Evolutionary conservation across 2,888 invertebrate genomes (phyloP).

Genomic region (Zygaena filipendulae): DNA sequence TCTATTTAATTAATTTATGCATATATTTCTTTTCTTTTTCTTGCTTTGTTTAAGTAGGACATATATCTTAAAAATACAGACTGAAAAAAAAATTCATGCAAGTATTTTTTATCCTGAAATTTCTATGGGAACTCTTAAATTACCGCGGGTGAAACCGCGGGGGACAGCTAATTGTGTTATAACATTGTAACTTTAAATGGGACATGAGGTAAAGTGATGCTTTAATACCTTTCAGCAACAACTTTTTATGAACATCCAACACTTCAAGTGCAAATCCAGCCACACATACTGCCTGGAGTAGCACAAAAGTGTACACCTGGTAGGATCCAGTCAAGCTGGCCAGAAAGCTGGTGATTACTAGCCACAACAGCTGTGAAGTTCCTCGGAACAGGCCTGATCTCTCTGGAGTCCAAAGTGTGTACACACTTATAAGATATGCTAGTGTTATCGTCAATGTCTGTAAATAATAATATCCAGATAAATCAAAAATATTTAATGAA

Average conservation of each 20-base stretch:
- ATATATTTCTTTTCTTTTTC: too few species aligned
- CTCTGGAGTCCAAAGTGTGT: slow-evolving; percentile 80
- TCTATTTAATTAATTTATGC: too few species aligned
- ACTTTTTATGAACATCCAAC: slow-evolving; percentile 62
- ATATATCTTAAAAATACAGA: too few species aligned
- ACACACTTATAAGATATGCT: slow-evolving; percentile 77
- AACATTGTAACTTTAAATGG: too few species aligned
- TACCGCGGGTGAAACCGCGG: too few species aligned
- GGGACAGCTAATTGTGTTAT: too few species aligned
- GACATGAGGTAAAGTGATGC: too few species aligned
- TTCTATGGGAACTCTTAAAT: too few species aligned
- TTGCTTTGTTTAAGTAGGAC: too few species aligned
- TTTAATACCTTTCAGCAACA: slow-evolving; percentile 56
- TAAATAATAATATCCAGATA: slow-evolving; percentile 25
- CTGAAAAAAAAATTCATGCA: too few species aligned
- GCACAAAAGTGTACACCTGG: slow-evolving; percentile 79
- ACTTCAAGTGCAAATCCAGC: slow-evolving; percentile 74
- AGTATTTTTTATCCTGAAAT: too few species aligned
- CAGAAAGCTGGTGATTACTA: slow-evolving; percentile 77
- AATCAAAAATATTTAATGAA: neutral
- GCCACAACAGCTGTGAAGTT: slow-evolving; percentile 79
- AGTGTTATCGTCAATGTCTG: slow-evolving; percentile 75
- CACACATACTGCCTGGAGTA: slow-evolving; percentile 73
- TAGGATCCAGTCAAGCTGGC: slow-evolving; percentile 80
- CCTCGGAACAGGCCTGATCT: slow-evolving; percentile 74